A percentile compares a stretch with the other conserved stretches of the same genome.
Conservation (phyloP, 2,797 vertebrate species). For the Platalea minor region DNA sequence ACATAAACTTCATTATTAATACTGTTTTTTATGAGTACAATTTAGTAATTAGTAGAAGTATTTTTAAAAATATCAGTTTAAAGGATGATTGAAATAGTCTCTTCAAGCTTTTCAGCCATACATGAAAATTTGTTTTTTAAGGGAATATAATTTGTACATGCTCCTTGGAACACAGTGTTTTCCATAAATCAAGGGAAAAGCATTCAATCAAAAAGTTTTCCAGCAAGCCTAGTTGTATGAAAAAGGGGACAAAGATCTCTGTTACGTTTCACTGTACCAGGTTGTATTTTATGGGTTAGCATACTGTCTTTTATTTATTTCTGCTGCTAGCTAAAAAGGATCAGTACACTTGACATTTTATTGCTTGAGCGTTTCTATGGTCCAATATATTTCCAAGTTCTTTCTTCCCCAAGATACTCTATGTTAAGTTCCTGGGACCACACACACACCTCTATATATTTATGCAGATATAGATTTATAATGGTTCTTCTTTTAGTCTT, state of each 20-base stretch:
- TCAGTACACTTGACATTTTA: background rate
- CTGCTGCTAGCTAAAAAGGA: background rate
- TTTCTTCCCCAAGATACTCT: background rate
- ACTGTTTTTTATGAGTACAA: background rate
- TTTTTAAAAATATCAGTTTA: background rate
- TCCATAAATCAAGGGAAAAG: background rate
- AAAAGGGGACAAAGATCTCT: background rate
- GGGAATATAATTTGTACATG: background rate
- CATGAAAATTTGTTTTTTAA: background rate
- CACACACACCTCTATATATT: rapidly evolving
- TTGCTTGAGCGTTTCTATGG: background rate
- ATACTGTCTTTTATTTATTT: background rate
- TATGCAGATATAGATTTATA: background rate
- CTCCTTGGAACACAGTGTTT: background rate
- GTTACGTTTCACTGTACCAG: background rate
- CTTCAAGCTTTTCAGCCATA: background rate
- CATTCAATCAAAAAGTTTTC: background rate
- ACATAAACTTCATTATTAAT: background rate
- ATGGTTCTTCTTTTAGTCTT: background rate
- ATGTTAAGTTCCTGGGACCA: background rate
- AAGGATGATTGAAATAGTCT: background rate
- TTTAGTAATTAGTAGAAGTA: background rate
- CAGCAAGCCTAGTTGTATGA: background rate
- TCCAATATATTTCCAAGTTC: background rate
- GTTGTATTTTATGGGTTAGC: background rate